These are phyloP conservation scores for Alca torda DNA, from an alignment of 2,797 vertebrate genomes.

Conservation along the genomic window DNA sequence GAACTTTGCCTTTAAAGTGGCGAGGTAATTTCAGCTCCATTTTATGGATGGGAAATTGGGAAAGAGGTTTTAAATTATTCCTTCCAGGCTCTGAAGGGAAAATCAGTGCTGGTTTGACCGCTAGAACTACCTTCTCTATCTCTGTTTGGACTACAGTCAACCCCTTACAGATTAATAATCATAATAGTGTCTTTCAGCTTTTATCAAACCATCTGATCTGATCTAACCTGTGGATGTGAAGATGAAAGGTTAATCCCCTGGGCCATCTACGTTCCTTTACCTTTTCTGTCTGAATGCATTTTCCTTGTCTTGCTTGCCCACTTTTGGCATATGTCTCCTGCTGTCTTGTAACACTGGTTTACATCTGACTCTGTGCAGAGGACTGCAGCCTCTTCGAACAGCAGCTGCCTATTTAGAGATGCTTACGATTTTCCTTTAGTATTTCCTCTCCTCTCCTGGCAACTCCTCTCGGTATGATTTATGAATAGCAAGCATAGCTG, in stretches of 20 bases:
- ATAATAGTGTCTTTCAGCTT: neutral
- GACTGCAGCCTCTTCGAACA: neutral
- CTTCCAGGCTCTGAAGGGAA: neutral
- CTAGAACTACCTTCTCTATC: neutral
- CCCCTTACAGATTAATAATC: neutral
- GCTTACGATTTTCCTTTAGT: neutral
- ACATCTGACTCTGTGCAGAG: neutral
- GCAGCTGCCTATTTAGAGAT: slow-evolving; percentile 27
- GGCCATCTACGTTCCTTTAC: neutral
- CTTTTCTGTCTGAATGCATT: neutral
- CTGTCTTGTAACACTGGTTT: neutral
- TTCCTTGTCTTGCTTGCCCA: neutral
- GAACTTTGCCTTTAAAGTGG: neutral
- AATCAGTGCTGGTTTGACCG: neutral
- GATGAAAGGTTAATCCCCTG: neutral
- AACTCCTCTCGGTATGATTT: slow-evolving; percentile 52
- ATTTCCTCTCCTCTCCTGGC: slow-evolving; percentile 28
- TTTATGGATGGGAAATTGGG: neutral
- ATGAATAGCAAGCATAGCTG: slow-evolving; percentile 59
- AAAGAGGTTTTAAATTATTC: neutral
- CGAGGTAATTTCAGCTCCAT: neutral
- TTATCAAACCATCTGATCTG: neutral
- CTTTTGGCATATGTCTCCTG: neutral
- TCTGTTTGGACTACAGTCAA: neutral
- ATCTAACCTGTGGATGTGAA: neutral